Evolutionary conservation across 2,113 vertebrate genomes (phyloP).

Genomic region (Myiagra hebetior): DNA sequence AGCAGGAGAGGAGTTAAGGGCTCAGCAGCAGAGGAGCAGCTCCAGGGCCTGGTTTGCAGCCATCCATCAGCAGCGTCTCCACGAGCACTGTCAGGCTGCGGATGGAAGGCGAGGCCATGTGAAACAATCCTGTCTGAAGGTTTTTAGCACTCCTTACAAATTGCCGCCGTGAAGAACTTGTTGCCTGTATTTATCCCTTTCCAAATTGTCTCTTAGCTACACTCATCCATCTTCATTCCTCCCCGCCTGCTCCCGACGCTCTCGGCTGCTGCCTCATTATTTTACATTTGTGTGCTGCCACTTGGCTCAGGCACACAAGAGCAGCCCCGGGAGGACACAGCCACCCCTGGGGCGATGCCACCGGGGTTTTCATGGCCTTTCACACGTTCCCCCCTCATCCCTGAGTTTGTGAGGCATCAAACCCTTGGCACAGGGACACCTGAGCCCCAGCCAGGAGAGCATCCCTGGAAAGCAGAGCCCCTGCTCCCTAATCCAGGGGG

Average conservation of each 20-base stretch:
- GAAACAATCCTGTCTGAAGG: constrained; percentile 74
- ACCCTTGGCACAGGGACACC: not conserved
- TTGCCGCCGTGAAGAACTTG: constrained; percentile 74
- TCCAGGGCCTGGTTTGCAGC: not conserved
- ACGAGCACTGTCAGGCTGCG: constrained; percentile 53
- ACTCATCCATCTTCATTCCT: constrained; percentile 79
- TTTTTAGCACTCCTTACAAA: constrained; percentile 77
- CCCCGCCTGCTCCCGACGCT: constrained; percentile 34
- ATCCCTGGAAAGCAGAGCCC: not conserved
- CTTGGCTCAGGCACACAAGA: not conserved
- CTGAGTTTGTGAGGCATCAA: not conserved
- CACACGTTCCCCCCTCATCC: not conserved
- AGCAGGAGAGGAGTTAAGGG: not conserved
- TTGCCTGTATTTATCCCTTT: constrained; percentile 79
- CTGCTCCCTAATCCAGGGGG: too few species aligned
- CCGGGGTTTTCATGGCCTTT: not conserved
- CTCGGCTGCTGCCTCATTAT: constrained; percentile 68
- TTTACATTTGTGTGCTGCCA: constrained; percentile 48
- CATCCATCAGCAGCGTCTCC: constrained; percentile 69
- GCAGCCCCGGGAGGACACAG: not conserved
- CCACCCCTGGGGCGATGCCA: not conserved
- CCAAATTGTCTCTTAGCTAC: constrained; percentile 76
- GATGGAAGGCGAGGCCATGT: constrained; percentile 61
- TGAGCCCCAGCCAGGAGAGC: not conserved
- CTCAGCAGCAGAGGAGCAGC: constrained; percentile 32